Conservation (phyloP, 2,888 invertebrate species). For the Xestobium rufovillosum region DNA sequence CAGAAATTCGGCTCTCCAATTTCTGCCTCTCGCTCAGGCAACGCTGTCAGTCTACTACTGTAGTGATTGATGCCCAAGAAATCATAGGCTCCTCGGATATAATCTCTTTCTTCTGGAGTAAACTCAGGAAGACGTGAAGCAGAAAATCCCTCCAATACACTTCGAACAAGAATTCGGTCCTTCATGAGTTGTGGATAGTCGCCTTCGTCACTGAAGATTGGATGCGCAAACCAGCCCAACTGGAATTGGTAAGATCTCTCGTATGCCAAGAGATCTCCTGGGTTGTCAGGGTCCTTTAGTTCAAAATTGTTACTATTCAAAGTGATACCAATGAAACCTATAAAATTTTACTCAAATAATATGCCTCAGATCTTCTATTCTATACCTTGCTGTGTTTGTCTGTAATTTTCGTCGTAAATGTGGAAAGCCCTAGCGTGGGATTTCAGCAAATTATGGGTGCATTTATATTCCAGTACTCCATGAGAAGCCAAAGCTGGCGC, state of each 20-base stretch:
- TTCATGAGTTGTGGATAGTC: constrained; percentile 60
- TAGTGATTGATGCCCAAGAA: constrained; percentile 63
- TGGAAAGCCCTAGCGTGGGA: constrained; percentile 45
- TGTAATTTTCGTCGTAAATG: constrained; percentile 41
- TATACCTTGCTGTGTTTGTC: constrained; percentile 26
- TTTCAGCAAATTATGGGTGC: constrained; percentile 43
- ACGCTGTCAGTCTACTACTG: constrained; percentile 44
- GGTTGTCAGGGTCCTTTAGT: too few species aligned
- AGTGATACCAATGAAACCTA: too few species aligned
- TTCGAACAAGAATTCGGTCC: constrained; percentile 42
- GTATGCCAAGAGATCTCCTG: too few species aligned
- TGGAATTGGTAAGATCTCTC: constrained; percentile 32
- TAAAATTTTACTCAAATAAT: too few species aligned
- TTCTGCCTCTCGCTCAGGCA: constrained; percentile 29
- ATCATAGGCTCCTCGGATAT: constrained; percentile 48
- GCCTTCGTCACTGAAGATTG: constrained; percentile 53
- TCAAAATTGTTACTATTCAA: too few species aligned
- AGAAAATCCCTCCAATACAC: constrained; percentile 40
- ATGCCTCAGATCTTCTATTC: constrained; percentile 53
- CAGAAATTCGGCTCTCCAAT: constrained; percentile 33
- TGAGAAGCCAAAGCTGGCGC: constrained; percentile 23
- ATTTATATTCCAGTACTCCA: constrained; percentile 51
- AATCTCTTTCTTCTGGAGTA: constrained; percentile 39
- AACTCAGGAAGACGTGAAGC: constrained; percentile 45
- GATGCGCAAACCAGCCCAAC: constrained; percentile 60